A percentile compares a stretch with the other conserved stretches of the same genome.
Evolutionary conservation across 35 echinoderm and acorn worm genomes (phyloP).

Genomic region (Anneissia japonica): DNA sequence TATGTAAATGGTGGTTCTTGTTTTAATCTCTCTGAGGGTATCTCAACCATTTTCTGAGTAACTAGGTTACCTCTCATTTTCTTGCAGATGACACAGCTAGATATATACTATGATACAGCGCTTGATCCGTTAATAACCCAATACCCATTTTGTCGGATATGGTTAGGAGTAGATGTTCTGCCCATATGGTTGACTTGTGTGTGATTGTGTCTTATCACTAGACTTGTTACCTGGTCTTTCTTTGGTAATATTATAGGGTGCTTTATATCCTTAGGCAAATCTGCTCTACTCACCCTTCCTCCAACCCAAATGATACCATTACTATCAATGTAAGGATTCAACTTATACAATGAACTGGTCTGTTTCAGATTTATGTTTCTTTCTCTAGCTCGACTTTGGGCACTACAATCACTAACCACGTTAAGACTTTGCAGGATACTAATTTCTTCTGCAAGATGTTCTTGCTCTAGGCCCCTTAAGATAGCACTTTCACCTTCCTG

Average conservation of each 20-base stretch:
- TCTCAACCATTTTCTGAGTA: neutral
- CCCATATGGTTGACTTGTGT: neutral
- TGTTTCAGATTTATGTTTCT: no score
- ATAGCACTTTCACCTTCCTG: no score
- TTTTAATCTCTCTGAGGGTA: neutral
- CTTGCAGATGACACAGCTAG: neutral
- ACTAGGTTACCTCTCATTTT: neutral
- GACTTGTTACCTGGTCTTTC: neutral
- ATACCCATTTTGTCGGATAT: constrained; percentile 5
- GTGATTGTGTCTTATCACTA: neutral
- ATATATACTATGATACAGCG: neutral
- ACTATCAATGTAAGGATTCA: neutral
- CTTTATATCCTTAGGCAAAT: neutral
- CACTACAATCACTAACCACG: no score
- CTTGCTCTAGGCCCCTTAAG: no score
- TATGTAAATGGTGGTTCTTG: constrained; percentile 4
- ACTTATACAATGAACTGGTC: neutral
- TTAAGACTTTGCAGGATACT: no score
- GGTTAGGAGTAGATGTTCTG: neutral
- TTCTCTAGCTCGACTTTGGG: no score
- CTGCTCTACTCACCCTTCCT: neutral
- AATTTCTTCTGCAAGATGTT: no score
- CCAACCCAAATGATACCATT: neutral
- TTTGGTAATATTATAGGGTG: neutral
- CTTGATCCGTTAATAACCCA: neutral